Evolutionary conservation across 2,113 vertebrate genomes (phyloP), one percentile per base, ranked within the genome.

Genomic region (Chaetura pelagica): DNA sequence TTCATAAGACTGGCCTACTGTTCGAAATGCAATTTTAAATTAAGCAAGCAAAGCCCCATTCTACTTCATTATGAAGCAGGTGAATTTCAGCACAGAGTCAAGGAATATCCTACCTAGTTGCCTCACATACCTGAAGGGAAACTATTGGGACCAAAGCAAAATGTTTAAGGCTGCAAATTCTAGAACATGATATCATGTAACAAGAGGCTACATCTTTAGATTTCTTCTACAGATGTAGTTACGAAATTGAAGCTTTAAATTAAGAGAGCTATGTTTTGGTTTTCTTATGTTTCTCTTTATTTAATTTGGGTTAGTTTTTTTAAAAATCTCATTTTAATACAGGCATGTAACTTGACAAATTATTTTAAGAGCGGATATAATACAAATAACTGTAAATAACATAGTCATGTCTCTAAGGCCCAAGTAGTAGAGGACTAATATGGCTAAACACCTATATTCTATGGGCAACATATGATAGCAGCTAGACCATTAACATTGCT

Each of bases 201-300:
- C 38, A 42, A 32, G 3, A 57, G 17, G 88, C 72, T 1, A 38
- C n/a, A 26, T 59, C 16, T 63, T 76, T 38, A 38, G 6, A 38
- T 61, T 89, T 88, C 27, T 88, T 90, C 38, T 19, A 48, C 29
- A 48, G 15, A 49, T n/a, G 17, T 5, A 10, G 55, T 42, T 64
- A 29, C 15, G 22, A 89, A 80, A 76, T 14, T 15, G 13, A 83
- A 63, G 22, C 15, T 76, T 88, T 75, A 74, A 74, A 32, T 38
- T 48, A 5, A 40, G 9, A 17, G 1, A 0, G 6, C 15, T 16
- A 35, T 1, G 9, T 34, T 69, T 48, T 19, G 5, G 0, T 30
- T 74, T 51, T 54, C 7, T 54, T 54, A 19, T 78, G 19, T 15
- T 51, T 20, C n/a, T n/a, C n/a, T n/a, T 21, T 44, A 35, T 29